phyloP scores from a whole-genome alignment of 1,140 invertebrate species.

The Parapsyche elsis region DNA sequence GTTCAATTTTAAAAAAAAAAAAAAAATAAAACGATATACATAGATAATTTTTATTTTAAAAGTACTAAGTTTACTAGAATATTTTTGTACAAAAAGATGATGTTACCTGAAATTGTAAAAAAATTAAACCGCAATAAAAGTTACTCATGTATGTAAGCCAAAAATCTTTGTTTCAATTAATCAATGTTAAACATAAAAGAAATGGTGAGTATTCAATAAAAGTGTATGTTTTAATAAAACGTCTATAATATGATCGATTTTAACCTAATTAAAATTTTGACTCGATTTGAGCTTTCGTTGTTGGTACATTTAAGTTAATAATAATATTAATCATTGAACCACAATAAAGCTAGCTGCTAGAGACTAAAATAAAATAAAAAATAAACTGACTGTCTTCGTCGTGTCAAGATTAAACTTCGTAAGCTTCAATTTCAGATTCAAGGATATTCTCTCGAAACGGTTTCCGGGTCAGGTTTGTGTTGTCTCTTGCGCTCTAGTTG shows the following conservation, averaged over 20 bases:
- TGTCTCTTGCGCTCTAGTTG: not conserved
- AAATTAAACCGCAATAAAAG: constrained; percentile 47
- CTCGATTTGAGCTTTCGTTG: too few species aligned
- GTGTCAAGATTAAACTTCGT: too few species aligned
- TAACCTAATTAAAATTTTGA: too few species aligned
- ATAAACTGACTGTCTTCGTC: too few species aligned
- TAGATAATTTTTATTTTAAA: constrained; percentile 44
- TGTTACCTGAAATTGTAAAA: constrained; percentile 52
- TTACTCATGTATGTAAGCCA: constrained; percentile 46
- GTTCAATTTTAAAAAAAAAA: not conserved
- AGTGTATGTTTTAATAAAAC: too few species aligned
- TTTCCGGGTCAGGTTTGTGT: constrained; percentile 3
- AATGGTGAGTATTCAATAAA: too few species aligned
- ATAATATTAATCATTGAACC: too few species aligned
- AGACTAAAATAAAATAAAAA: too few species aligned
- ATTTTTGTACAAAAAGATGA: constrained; percentile 52
- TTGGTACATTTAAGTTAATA: too few species aligned
- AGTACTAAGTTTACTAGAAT: constrained; percentile 46
- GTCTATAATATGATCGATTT: too few species aligned
- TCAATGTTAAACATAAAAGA: not conserved
- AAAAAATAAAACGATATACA: constrained; percentile 28
- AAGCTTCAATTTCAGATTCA: too few species aligned
- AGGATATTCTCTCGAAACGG: not conserved
- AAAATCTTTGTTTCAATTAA: constrained; percentile 19
- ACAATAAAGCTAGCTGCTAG: too few species aligned